Conservation (phyloP, 1,140 invertebrate species). For the Zaprionus kolodkinae region DNA sequence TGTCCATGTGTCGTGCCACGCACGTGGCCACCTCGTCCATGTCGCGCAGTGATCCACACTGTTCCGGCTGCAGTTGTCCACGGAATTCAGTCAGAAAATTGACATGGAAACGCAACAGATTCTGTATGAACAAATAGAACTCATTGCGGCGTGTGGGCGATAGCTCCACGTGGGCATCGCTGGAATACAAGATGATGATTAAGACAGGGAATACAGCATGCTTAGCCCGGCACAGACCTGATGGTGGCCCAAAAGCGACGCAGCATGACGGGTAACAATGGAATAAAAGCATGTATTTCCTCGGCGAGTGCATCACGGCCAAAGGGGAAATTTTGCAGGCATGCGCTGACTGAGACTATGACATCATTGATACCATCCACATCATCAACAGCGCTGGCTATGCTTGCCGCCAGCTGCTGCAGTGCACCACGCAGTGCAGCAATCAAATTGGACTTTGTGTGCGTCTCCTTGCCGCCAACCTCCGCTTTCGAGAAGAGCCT, state of each 20-base stretch:
- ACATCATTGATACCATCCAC: constrained; percentile 44
- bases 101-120: constrained; percentile 58
- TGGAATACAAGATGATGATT: too few relatives aligned
- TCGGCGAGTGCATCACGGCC: constrained; percentile 45
- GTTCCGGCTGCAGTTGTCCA: not conserved
- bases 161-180: not conserved
- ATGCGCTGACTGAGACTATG: constrained; percentile 50
- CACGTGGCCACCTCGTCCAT: constrained; percentile 26
- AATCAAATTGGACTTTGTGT: constrained; percentile 23
- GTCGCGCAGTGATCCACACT: not conserved
- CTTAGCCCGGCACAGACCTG: constrained; percentile 31
- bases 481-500: constrained; percentile 54
- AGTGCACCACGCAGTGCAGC: constrained; percentile 36
- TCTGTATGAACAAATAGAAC: constrained; percentile 56
- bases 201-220: too few relatives aligned
- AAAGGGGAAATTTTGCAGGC: constrained; percentile 56
- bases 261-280: constrained; percentile 41
- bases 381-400: accelerated
- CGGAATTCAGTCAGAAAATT: constrained; percentile 52
- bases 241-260: constrained; percentile 41
- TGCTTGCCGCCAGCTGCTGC: not conserved
- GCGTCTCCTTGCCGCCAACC: not conserved
- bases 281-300: constrained; percentile 32
- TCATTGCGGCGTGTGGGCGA: constrained; percentile 68
- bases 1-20: constrained; percentile 54